Evolutionary conservation across 2,797 vertebrate genomes (phyloP).

Genomic region (Macroramphosus scolopax): DNA sequence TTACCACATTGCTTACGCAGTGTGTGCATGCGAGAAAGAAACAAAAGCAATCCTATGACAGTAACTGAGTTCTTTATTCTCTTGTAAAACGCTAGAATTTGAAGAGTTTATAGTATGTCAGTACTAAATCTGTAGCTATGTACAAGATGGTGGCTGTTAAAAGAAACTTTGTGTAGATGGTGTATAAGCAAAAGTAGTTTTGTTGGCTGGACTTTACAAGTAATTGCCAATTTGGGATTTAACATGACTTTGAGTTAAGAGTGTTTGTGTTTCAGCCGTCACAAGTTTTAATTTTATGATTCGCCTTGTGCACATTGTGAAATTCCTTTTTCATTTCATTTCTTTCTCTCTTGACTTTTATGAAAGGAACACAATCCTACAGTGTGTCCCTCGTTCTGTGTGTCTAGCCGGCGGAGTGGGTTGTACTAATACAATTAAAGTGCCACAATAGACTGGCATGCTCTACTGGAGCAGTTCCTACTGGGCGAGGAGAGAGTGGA

Average conservation of each 20-base stretch:
- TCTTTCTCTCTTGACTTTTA: slow-evolving; percentile 38
- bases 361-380: slow-evolving; percentile 34
- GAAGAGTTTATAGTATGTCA: slow-evolving; percentile 27
- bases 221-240: slow-evolving; percentile 34
- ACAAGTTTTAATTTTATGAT: slow-evolving; percentile 36
- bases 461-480: slow-evolving; percentile 56
- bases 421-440: slow-evolving; percentile 66
- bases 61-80: slow-evolving; percentile 48
- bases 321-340: slow-evolving; percentile 20
- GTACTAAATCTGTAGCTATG: slow-evolving; percentile 28
- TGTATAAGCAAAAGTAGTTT: slow-evolving; percentile 35
- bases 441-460: slow-evolving; percentile 57
- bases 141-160: background rate
- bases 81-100: slow-evolving; percentile 29
- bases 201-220: slow-evolving; percentile 14
- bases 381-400: slow-evolving; percentile 33
- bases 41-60: slow-evolving; percentile 48
- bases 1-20: slow-evolving; percentile 26
- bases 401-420: slow-evolving; percentile 31
- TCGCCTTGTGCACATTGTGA: slow-evolving; percentile 29
- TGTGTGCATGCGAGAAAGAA: slow-evolving; percentile 6
- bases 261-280: slow-evolving; percentile 34
- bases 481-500: slow-evolving; percentile 39
- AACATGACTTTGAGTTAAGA: slow-evolving; percentile 14
- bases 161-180: slow-evolving; percentile 18